Evolutionary conservation across 2,888 invertebrate species (phyloP).

Genomic region (Hylaea fasciaria): DNA sequence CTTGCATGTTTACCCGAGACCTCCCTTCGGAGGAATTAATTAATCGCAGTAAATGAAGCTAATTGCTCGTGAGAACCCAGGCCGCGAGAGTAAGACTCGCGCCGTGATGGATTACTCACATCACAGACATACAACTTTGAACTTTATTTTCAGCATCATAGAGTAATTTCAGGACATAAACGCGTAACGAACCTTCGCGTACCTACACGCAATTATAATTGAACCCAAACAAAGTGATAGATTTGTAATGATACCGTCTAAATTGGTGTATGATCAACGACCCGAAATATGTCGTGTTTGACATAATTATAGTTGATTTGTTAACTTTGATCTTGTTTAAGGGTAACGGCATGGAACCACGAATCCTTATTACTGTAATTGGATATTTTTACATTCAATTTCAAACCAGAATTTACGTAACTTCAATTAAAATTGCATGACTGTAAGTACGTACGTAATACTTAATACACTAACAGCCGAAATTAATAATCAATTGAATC

Average conservation of each 20-base stretch:
- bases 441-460: too few species aligned
- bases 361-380: too few species aligned
- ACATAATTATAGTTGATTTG: neutral
- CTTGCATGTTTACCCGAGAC: constrained; percentile 53
- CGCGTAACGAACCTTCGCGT: constrained; percentile 17
- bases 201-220: constrained; percentile 33
- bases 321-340: constrained; percentile 1
- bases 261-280: constrained; percentile 26
- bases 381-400: too few species aligned
- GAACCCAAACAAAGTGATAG: constrained; percentile 36
- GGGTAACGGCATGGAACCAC: too few species aligned
- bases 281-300: constrained; percentile 8
- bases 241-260: constrained; percentile 36
- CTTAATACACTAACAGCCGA: too few species aligned
- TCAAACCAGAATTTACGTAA: too few species aligned
- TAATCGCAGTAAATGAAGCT: constrained; percentile 64
- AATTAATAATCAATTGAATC: too few species aligned
- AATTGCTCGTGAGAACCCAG: constrained; percentile 60
- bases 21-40: constrained; percentile 62
- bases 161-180: constrained; percentile 30
- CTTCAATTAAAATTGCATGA: too few species aligned
- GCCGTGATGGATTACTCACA: constrained; percentile 52
- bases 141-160: constrained; percentile 34
- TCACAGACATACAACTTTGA: constrained; percentile 40
- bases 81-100: constrained; percentile 42